Percentiles rank a stretch among this genome's conserved stretches.
Conservation (phyloP, 2,888 invertebrate species). For the Perizoma affinitatum region DNA sequence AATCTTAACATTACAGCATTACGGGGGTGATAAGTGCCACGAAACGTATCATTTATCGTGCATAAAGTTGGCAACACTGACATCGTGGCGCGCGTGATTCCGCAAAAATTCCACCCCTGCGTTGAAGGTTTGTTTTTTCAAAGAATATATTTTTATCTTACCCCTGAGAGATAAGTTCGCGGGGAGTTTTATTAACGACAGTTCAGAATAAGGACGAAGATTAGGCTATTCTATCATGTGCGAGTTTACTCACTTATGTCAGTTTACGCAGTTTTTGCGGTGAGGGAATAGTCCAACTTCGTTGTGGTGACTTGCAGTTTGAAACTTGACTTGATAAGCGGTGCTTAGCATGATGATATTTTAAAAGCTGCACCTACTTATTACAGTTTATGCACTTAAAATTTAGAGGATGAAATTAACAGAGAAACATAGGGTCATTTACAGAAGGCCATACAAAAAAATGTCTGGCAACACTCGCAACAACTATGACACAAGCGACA, state of each 20-base stretch:
- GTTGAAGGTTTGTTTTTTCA: constrained; percentile 33
- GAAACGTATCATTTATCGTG: constrained; percentile 38
- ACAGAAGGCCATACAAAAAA: no score
- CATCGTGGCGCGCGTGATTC: constrained; percentile 47
- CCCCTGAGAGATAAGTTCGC: constrained; percentile 67
- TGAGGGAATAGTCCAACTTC: constrained; percentile 28
- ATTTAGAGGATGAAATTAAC: no score
- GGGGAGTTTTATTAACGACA: constrained; percentile 76
- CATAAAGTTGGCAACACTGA: constrained; percentile 40
- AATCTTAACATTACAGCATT: constrained; percentile 39
- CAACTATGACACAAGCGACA: no score
- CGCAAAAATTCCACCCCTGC: constrained; percentile 46
- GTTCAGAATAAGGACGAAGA: constrained; percentile 63
- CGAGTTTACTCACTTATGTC: constrained; percentile 60
- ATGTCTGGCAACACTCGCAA: no score
- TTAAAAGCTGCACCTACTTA: constrained; percentile 21
- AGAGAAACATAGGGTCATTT: no score
- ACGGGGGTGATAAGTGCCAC: constrained; percentile 39
- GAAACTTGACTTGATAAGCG: constrained; percentile 19
- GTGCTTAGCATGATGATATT: constrained; percentile 50
- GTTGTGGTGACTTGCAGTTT: constrained; percentile 27
- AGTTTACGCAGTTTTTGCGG: constrained; percentile 48
- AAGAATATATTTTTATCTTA: constrained; percentile 67
- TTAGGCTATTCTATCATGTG: constrained; percentile 64
- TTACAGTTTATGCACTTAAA: no score